Evolutionary conservation across 2,113 vertebrate genomes (phyloP), one percentile per base, ranked within the genome.

Genomic region (Marmota flaviventris): DNA sequence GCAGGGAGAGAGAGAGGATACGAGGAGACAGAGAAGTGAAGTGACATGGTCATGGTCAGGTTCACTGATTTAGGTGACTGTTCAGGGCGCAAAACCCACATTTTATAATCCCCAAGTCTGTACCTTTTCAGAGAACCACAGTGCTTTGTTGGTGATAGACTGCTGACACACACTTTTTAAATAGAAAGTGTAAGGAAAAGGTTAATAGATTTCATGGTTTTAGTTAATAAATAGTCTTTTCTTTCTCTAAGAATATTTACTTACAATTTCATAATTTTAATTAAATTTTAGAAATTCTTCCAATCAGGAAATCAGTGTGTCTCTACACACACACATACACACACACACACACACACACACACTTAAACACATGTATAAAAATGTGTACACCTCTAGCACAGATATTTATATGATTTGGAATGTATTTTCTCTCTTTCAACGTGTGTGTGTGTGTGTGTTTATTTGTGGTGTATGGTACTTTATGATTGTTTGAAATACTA

Each of bases 171-270:
- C 7, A 75, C 37, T 58, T 91, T 69, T 69, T 79, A 69, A 58
- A 76, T 42, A 83, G 39, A 53, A 76, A 93, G 78, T 32, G 6
- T 63, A 91, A 65, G 56, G 17, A 79, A 10, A 67, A 73, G 85
- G 29, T 16, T 45, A 42, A 89, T 56, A 89, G 5, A 37, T 73
- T 79, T 85, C 37, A 79, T 87, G 85, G 51, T 90, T 90, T 7
- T 51, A 27, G 5, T 8, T 81, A 56, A 65, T 34, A 56, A 84
- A 72, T 72, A 5, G 9, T 13, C 69, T 25, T 72, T 81, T 75
- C 10, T 89, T 85, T 72, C n/a, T 90, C n/a, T 85, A 51, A 91
- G 37, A 76, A 73, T 86, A 65, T 61, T 86, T 48, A 89, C 67
- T 53, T 82, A 56, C n/a, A 75, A 24, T 39, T 73, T 39, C 39